Percentiles rank a stretch among this genome's conserved stretches.
Evolutionary conservation across 2,888 invertebrate genomes (phyloP).

Genomic region (Eupithecia insigniata): DNA sequence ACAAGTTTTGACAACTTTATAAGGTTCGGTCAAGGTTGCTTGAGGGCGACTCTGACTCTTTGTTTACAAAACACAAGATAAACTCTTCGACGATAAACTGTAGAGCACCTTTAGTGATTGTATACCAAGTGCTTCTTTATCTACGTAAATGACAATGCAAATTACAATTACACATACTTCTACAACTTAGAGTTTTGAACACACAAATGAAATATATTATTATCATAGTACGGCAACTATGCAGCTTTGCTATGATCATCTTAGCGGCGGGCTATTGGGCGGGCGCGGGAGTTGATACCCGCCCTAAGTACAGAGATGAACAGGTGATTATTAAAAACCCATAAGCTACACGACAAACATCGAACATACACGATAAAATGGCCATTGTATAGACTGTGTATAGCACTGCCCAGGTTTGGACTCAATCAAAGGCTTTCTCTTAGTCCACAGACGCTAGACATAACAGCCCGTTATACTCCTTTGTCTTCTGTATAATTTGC

Average conservation of each 20-base stretch:
- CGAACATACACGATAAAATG: too few relatives aligned
- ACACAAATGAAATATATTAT: background rate
- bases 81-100: background rate
- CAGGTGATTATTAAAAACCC: constrained; percentile 45
- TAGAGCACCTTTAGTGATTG: background rate
- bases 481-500: too few relatives aligned
- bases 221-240: constrained; percentile 53
- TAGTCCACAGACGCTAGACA: too few relatives aligned
- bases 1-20: background rate
- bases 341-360: background rate
- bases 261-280: constrained; percentile 64
- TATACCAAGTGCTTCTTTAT: background rate
- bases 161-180: too few relatives aligned
- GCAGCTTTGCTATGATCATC: constrained; percentile 57
- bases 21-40: background rate
- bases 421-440: too few relatives aligned
- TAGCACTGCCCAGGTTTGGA: too few relatives aligned
- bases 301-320: constrained; percentile 64
- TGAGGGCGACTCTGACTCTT: background rate
- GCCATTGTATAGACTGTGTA: too few relatives aligned
- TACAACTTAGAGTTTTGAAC: background rate
- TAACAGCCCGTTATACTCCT: too few relatives aligned
- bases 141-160: background rate
- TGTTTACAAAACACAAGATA: constrained; percentile 6
- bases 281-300: constrained; percentile 53